phyloP scores from a whole-genome alignment of 2,888 invertebrate species.

The Laothoe populi region DNA sequence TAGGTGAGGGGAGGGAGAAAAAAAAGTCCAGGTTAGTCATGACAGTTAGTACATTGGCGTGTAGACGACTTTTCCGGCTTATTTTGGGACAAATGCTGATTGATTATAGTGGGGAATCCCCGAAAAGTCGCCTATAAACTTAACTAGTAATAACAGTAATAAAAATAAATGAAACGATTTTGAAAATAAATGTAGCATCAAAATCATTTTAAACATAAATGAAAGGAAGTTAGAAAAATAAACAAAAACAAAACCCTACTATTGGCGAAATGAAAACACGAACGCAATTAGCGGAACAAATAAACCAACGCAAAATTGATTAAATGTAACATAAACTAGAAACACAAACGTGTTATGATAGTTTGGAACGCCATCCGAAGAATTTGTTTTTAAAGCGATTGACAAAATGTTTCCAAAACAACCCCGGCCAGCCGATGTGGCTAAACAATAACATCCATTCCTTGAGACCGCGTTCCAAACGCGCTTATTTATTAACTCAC shows the following conservation, averaged over 20 bases:
- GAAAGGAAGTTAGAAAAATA: conserved; percentile 33
- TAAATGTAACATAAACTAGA: conserved; percentile 73
- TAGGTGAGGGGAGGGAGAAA: conserved; percentile 52
- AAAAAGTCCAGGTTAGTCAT: conserved; percentile 71
- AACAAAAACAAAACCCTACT: conserved; percentile 31
- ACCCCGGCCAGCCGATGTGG: conserved; percentile 67
- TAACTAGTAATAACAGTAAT: conserved; percentile 31
- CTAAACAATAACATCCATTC: conserved; percentile 72
- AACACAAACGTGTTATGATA: conserved; percentile 83
- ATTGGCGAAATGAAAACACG: conserved; percentile 47
- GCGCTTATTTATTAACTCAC: conserved; percentile 68
- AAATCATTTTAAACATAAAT: conserved; percentile 28
- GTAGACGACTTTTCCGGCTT: conserved; percentile 48
- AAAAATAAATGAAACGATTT: conserved; percentile 44
- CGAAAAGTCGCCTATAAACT: conserved; percentile 37
- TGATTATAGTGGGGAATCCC: not conserved
- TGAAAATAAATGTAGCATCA: conserved; percentile 35
- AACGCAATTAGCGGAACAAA: conserved; percentile 63
- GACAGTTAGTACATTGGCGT: conserved; percentile 54
- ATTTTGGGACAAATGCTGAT: not conserved
- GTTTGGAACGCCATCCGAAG: conserved; percentile 79
- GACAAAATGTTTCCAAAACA: conserved; percentile 82
- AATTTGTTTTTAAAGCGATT: conserved; percentile 64
- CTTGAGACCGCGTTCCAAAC: conserved; percentile 64
- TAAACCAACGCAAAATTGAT: conserved; percentile 49